phyloP scores from a whole-genome alignment of 2,113 vertebrate species.

The Oophaga pumilio region DNA sequence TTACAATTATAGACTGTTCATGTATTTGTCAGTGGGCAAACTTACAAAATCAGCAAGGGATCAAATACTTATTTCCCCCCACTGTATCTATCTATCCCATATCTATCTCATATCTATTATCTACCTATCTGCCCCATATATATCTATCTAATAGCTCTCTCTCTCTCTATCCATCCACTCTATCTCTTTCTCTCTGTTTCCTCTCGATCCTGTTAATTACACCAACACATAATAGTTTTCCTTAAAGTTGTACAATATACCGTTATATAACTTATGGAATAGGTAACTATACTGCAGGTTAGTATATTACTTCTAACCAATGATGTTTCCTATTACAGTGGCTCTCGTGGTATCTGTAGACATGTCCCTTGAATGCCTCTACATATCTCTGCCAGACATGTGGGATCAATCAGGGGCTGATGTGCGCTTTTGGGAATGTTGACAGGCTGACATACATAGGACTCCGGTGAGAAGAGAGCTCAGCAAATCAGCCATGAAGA shows the following conservation, averaged over 20 bases:
- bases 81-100: too few relatives aligned
- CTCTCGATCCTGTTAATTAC: too few relatives aligned
- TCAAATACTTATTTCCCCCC: too few relatives aligned
- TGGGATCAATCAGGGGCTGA: conserved; percentile 83
- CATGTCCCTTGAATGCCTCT: conserved; percentile 65
- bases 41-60: too few relatives aligned
- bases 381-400: conserved; percentile 73
- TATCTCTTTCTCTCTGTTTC: too few relatives aligned
- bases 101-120: too few relatives aligned
- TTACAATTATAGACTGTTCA: too few relatives aligned
- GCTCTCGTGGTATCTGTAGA: conserved; percentile 73
- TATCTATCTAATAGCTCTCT: background rate
- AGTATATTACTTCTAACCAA: conserved; percentile 44
- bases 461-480: conserved; percentile 78
- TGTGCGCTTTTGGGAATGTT: conserved; percentile 80
- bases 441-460: conserved; percentile 80
- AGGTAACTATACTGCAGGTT: conserved; percentile 55
- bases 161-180: background rate
- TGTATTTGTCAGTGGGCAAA: too few relatives aligned
- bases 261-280: background rate
- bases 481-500: conserved; percentile 68
- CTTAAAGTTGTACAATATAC: background rate
- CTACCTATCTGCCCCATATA: background rate
- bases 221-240: background rate
- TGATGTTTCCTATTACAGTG: conserved; percentile 74